These are phyloP conservation scores for Drosophila kikkawai DNA, from an alignment of 1,140 invertebrate genomes.

Conservation along the genomic window DNA sequence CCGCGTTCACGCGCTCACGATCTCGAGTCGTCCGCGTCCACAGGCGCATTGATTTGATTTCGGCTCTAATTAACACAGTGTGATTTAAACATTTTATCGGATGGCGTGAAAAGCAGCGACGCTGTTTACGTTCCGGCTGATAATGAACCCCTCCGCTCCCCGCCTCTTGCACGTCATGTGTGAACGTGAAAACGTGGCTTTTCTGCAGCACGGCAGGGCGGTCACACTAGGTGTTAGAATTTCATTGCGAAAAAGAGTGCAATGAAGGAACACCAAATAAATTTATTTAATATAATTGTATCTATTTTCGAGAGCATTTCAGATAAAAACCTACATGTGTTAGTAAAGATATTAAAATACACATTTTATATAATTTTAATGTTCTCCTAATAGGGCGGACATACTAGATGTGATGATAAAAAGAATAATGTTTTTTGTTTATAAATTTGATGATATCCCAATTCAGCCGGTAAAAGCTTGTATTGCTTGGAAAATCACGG, in stretches of 20 bases:
- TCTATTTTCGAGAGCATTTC: neutral
- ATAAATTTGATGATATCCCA: neutral
- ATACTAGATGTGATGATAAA: no score
- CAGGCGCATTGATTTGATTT: conserved; percentile 81
- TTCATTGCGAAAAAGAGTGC: neutral
- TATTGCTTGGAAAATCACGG: neutral
- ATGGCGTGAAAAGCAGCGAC: conserved; percentile 77
- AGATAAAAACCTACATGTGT: neutral
- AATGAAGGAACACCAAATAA: neutral
- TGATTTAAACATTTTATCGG: conserved; percentile 82
- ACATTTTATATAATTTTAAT: no score
- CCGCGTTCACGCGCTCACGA: conserved; percentile 64
- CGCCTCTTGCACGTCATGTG: neutral
- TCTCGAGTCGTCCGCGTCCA: conserved; percentile 70
- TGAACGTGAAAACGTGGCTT: conserved; percentile 5
- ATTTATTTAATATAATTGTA: neutral
- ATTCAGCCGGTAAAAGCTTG: no score
- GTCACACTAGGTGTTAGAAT: conserved; percentile 1
- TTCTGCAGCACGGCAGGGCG: neutral
- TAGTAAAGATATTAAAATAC: no score
- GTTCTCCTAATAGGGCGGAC: no score
- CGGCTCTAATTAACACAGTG: conserved; percentile 79
- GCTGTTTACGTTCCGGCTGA: conserved; percentile 78
- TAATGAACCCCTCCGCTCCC: conserved; percentile 38
- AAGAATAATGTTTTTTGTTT: no score